These are phyloP conservation scores for Muscidifurax raptorellus DNA, from an alignment of 1,140 invertebrate genomes.

Conservation along the genomic window DNA sequence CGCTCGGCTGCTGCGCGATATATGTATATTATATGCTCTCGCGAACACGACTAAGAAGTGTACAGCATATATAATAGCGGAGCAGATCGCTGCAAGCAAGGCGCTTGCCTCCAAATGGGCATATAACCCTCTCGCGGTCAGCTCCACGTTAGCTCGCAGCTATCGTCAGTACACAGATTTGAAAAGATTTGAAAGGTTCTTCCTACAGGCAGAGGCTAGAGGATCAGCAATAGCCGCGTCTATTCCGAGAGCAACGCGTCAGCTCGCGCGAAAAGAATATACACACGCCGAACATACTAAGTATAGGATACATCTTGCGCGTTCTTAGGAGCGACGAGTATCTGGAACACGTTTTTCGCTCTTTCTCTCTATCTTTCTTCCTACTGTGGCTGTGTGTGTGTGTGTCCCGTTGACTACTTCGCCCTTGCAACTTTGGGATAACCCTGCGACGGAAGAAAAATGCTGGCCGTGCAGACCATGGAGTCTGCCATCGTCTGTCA, in stretches of 20 bases:
- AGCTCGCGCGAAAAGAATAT: neutral
- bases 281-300: neutral
- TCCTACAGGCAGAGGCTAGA: neutral
- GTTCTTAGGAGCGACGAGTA: neutral
- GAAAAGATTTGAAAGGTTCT: conserved; percentile 4
- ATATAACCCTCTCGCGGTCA: conserved; percentile 19
- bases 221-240: neutral
- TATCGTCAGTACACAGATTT: neutral
- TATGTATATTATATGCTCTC: neutral
- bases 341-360: conserved; percentile 25
- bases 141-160: neutral
- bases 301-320: neutral
- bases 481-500: neutral
- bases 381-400: no score
- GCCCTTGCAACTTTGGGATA: neutral
- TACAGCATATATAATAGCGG: neutral
- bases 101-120: conserved; percentile 45
- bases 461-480: conserved; percentile 29
- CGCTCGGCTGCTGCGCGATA: no score
- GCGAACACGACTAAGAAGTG: neutral
- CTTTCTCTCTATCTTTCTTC: neutral
- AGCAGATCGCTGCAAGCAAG: neutral
- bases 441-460: conserved; percentile 8
- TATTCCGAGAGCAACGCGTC: neutral
- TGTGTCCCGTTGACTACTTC: neutral